A percentile compares a stretch with the other conserved stretches of the same genome.
These are phyloP conservation scores for Pseudochromis fuscus DNA, from an alignment of 2,797 vertebrate genomes.

Conservation along the genomic window DNA sequence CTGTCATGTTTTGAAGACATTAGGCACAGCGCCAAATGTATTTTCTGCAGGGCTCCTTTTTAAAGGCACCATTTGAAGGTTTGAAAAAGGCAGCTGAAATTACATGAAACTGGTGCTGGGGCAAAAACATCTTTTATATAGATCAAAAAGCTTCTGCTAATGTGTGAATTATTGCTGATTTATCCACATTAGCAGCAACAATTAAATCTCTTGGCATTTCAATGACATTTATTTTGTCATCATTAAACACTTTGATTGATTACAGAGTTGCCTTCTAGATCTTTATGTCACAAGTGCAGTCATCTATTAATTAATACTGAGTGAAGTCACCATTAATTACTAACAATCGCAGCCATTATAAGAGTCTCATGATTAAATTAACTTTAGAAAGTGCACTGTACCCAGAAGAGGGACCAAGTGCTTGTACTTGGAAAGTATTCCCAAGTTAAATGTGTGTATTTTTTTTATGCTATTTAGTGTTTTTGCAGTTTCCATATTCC, in stretches of 20 bases:
- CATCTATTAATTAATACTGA: slow-evolving; percentile 71
- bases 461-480: slow-evolving; percentile 6
- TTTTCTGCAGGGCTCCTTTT: slow-evolving; percentile 45
- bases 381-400: slow-evolving; percentile 8
- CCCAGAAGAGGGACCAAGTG: slow-evolving; percentile 6
- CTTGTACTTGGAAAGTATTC: neutral
- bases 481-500: neutral
- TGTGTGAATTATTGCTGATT: slow-evolving; percentile 64
- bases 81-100: slow-evolving; percentile 50
- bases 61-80: slow-evolving; percentile 42
- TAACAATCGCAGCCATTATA: slow-evolving; percentile 52
- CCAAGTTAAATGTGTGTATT: neutral
- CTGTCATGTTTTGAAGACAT: slow-evolving; percentile 55
- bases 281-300: slow-evolving; percentile 59
- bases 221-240: slow-evolving; percentile 74
- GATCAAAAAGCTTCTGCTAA: slow-evolving; percentile 57
- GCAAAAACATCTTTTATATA: slow-evolving; percentile 47
- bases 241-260: slow-evolving; percentile 74
- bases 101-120: slow-evolving; percentile 29
- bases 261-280: slow-evolving; percentile 46
- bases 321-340: slow-evolving; percentile 61
- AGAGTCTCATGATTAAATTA: slow-evolving; percentile 41
- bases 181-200: slow-evolving; percentile 65
- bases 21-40: slow-evolving; percentile 56
- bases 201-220: slow-evolving; percentile 79